Base-by-base conservation (phyloP, 1,140 invertebrate species). In the Nylanderia fulva region DNA sequence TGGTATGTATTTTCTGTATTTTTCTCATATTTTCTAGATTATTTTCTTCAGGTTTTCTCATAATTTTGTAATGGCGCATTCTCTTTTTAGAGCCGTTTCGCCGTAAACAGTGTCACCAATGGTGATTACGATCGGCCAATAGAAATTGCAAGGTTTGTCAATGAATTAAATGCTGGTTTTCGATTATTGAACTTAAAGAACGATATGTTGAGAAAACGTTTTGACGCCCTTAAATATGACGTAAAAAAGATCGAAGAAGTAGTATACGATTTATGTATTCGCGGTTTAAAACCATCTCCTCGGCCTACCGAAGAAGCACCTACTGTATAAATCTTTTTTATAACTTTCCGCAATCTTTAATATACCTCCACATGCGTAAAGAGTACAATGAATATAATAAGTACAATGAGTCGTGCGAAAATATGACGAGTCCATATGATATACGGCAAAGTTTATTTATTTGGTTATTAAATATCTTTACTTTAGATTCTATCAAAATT, bases 211-310 rank as follows among this genome's bases (percentile, higher is more conserved):
- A 95, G 98, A 39, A 99, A 98, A 93, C 95, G 97, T 72, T 99
- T 98, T 92, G 98, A 99, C 95, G 97, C 96, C 1, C 94, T 99
- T 0, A 99, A 99, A 91, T 99, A 99, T 91, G 98, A 99, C 91
- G 96, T 99, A 3, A 99, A 99, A 93, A 99, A 99, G 94, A 97
- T 99, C 39, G 98, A 99, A 92, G 98, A 99, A 95, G 97, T 99
- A 2, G 98, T 99, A 9, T 99, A 99, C 91, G 98, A 99, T 93
- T 95, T 99, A 5, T 97, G 97, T 84, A 98, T 99, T 86, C 95
- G 98, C 71, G 98, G 98, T 0, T 95, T 99, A 13, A 95, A 96
- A 91, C 95, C 95, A 8, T 91, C 91, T 54, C 0, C 84, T 42
- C 75, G 42, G 33, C 24, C 48, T 72, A 45, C 1, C 39, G 77